These are phyloP conservation scores for Limnephilus lunatus DNA, from an alignment of 2,888 invertebrate species.

Conservation along the genomic window DNA sequence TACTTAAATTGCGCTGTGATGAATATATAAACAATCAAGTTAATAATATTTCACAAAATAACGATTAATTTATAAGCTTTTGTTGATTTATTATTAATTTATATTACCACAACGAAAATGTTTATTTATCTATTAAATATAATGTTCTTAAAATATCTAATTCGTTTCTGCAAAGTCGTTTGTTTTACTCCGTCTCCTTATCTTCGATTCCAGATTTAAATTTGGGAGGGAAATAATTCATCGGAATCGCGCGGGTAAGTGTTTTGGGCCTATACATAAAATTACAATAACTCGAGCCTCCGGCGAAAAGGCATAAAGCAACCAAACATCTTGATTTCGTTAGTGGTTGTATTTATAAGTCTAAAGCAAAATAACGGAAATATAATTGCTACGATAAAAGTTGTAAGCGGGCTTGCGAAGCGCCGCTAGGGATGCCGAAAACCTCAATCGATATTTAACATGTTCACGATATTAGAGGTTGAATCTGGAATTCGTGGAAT, in stretches of 20 bases:
- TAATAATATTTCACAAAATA: not conserved
- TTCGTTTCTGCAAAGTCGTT: conserved; percentile 26
- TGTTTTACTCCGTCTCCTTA: conserved; percentile 52
- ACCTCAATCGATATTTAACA: conserved; percentile 36
- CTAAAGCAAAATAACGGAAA: conserved; percentile 64
- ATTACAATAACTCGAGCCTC: conserved; percentile 61
- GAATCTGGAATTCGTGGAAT: not conserved
- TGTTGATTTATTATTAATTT: not conserved
- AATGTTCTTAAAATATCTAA: not conserved
- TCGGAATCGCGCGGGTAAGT: conserved; percentile 53
- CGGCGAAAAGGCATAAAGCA: conserved; percentile 50
- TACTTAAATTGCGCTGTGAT: not conserved
- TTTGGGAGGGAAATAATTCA: conserved; percentile 59
- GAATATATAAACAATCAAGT: not conserved
- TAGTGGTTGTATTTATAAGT: conserved; percentile 63
- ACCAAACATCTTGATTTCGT: conserved; percentile 61
- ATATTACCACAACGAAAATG: not conserved
- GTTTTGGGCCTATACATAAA: conserved; percentile 60
- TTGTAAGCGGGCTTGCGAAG: conserved; percentile 52
- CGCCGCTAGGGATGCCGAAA: conserved; percentile 46
- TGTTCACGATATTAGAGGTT: not conserved
- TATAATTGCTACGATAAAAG: conserved; percentile 64
- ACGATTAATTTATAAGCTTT: not conserved
- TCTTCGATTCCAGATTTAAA: conserved; percentile 55
- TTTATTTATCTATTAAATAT: not conserved